phyloP scores from a whole-genome alignment of 30 jellyfish, hydroid and myxozoan species.

The Phacellophora camtschatica region DNA sequence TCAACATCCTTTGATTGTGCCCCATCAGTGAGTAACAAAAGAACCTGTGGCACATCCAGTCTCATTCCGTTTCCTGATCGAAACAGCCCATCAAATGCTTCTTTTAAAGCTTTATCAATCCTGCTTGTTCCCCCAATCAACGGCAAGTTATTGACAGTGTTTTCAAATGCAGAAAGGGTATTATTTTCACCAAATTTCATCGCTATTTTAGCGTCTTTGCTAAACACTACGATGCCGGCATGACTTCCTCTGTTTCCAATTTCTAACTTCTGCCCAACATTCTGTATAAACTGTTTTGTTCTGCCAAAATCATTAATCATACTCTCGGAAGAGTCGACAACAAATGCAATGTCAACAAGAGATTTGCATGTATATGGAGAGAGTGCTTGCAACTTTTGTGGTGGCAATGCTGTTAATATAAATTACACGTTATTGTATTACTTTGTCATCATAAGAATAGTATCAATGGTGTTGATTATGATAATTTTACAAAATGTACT shows the following conservation, averaged over 20 bases:
- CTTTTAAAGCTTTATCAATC: slow-evolving; percentile 32
- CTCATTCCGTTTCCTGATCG: slow-evolving; percentile 41
- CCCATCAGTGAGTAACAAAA: slow-evolving; percentile 40
- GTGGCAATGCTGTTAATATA: too few species aligned
- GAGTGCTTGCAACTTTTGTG: too few species aligned
- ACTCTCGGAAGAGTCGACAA: slow-evolving; percentile 37
- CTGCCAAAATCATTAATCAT: not conserved
- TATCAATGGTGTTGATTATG: too few species aligned
- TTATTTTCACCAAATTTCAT: slow-evolving; percentile 12
- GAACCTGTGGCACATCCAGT: slow-evolving; percentile 33
- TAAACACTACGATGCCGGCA: slow-evolving; percentile 12
- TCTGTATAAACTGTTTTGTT: not conserved
- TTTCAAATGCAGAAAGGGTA: slow-evolving; percentile 7
- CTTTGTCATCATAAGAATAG: too few species aligned
- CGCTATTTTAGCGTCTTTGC: slow-evolving; percentile 1
- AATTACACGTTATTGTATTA: too few species aligned
- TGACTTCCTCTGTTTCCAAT: not conserved
- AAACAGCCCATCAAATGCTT: slow-evolving; percentile 37
- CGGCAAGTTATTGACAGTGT: slow-evolving; percentile 30
- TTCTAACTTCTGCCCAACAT: not conserved
- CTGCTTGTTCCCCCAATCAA: slow-evolving; percentile 13
- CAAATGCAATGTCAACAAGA: slow-evolving; percentile 18
- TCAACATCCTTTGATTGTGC: slow-evolving; percentile 7
- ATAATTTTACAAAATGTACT: too few species aligned
- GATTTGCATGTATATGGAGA: too few species aligned